These are phyloP conservation scores for Punctoribates punctum DNA, from an alignment of 2,888 invertebrate genomes.

Conservation along the genomic window DNA sequence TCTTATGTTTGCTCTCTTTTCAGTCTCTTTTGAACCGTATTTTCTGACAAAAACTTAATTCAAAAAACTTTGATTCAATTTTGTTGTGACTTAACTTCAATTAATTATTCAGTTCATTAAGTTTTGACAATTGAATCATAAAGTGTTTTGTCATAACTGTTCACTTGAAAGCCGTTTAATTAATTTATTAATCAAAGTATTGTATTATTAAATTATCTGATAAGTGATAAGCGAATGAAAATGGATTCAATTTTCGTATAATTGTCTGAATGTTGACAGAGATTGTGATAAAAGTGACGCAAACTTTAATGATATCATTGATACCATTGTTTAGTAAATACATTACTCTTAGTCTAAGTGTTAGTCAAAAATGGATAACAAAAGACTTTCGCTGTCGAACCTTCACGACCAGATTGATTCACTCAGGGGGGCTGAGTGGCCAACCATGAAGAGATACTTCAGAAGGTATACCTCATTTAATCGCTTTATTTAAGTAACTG, in stretches of 20 bases:
- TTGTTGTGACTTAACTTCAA: background rate
- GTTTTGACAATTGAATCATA: slow-evolving; percentile 8
- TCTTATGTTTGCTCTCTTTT: slow-evolving; percentile 29
- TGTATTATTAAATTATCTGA: slow-evolving; percentile 11
- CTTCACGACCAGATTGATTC: slow-evolving; percentile 39
- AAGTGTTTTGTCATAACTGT: background rate
- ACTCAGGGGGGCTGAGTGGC: slow-evolving; percentile 24
- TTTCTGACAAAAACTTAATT: background rate
- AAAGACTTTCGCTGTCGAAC: slow-evolving; percentile 34
- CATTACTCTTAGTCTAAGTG: background rate
- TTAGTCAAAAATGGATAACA: background rate
- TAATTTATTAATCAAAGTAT: slow-evolving; percentile 2
- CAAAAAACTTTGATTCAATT: background rate
- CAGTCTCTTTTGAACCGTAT: background rate
- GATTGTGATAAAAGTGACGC: background rate
- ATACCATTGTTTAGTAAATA: background rate
- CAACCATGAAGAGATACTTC: slow-evolving; percentile 38
- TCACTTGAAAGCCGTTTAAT: background rate
- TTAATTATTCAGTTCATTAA: background rate
- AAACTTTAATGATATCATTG: background rate
- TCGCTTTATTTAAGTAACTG: background rate
- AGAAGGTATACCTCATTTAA: slow-evolving; percentile 29
- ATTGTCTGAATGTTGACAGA: background rate
- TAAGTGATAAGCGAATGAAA: background rate
- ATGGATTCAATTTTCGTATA: slow-evolving; percentile 14